Evolutionary conservation across 64 coral and sea anemone genomes (phyloP).

Genomic region (Trachythela sp.): DNA sequence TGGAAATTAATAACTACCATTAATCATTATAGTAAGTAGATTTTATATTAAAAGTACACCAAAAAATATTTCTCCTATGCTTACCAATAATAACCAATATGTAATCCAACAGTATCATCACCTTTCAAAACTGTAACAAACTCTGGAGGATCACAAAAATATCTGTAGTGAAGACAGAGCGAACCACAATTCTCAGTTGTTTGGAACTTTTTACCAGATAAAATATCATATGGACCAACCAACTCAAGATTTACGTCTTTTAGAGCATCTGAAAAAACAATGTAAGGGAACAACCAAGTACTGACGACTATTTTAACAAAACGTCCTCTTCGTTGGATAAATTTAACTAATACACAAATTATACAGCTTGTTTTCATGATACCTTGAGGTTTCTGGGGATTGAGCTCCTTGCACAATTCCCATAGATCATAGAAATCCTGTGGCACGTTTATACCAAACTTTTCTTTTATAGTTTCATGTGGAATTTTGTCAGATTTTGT

Average conservation of each 20-base stretch:
- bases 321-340: not conserved
- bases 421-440: conserved; percentile 89
- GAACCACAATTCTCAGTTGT: conserved; percentile 34
- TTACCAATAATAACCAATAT: conserved; percentile 95
- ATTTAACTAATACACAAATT: not conserved
- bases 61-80: not conserved
- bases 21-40: no score
- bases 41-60: no score
- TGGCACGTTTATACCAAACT: conserved; percentile 78
- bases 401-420: conserved; percentile 70
- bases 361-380: not conserved
- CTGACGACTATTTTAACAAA: not conserved
- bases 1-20: no score
- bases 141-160: conserved; percentile 96
- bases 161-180: conserved; percentile 78
- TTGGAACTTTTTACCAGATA: conserved; percentile 60
- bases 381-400: conserved; percentile 57
- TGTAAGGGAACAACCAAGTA: not conserved
- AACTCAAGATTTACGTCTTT: conserved; percentile 48
- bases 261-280: conserved; percentile 62
- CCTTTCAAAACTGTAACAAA: conserved; percentile 81
- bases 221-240: conserved; percentile 85
- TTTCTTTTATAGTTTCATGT: conserved; percentile 59
- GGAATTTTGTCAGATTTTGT: not conserved
- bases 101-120: conserved; percentile 59